Percentiles rank a stretch among this genome's conserved stretches.
phyloP scores from a whole-genome alignment of 2,113 vertebrate genomes.

The Ciconia stormi region DNA sequence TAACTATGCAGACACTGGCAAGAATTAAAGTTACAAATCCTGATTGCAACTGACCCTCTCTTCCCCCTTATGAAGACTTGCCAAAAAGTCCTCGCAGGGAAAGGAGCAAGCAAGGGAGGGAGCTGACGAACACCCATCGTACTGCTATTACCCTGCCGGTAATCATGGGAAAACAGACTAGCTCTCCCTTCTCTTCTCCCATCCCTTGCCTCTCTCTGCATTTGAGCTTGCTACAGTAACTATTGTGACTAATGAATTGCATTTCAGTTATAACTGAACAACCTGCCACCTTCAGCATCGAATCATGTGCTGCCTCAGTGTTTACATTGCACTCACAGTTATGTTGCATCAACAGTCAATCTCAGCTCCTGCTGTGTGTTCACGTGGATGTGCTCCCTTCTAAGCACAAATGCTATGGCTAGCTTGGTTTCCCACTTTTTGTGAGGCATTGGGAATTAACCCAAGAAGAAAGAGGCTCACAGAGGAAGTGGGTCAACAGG shows the following conservation, averaged over 20 bases:
- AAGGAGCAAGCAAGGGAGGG: not conserved
- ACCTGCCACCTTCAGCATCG: not conserved
- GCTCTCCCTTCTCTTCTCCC: not conserved
- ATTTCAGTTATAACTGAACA: not conserved
- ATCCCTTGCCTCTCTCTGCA: not conserved
- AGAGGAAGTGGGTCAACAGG: constrained; percentile 16
- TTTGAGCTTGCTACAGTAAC: not conserved
- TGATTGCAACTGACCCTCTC: not conserved
- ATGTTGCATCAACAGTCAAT: not conserved
- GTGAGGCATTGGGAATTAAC: not conserved
- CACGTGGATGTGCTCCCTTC: not conserved
- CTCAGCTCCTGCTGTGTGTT: not conserved
- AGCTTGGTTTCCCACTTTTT: not conserved
- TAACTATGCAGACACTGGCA: not conserved
- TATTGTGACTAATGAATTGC: not conserved
- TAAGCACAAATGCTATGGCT: not conserved
- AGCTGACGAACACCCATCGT: not conserved
- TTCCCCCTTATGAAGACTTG: not conserved
- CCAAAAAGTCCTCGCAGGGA: not conserved
- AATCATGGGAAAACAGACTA: not conserved
- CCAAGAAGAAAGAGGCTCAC: not conserved
- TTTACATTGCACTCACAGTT: not conserved
- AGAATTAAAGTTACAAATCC: not conserved
- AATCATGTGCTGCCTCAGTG: not conserved
- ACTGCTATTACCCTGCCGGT: not conserved